These are phyloP conservation scores for Geotrupes spiniger DNA, from an alignment of 2,888 invertebrate species.

Conservation along the genomic window DNA sequence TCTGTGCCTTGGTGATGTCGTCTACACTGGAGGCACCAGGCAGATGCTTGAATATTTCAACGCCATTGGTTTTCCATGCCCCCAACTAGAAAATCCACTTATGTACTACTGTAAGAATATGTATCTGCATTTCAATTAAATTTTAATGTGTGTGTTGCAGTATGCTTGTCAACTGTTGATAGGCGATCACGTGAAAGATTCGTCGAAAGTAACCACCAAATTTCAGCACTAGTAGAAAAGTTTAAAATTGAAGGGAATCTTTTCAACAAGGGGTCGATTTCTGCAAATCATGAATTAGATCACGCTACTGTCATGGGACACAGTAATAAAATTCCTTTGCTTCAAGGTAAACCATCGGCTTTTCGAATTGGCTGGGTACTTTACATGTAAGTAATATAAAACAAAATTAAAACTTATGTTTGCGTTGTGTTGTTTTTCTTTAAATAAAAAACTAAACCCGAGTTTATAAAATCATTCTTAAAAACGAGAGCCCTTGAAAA, in stretches of 20 bases:
- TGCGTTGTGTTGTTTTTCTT: no score
- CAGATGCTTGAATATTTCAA: conserved; percentile 94
- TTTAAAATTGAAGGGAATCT: conserved; percentile 83
- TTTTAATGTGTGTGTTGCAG: conserved; percentile 47
- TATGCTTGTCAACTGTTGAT: conserved; percentile 75
- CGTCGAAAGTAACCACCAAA: conserved; percentile 90
- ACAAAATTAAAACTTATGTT: no score
- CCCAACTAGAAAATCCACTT: conserved; percentile 94
- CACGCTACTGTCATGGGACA: conserved; percentile 54
- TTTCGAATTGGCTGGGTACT: conserved; percentile 67
- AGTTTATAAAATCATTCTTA: no score
- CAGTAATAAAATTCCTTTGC: conserved; percentile 67
- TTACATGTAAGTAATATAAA: conserved; percentile 63
- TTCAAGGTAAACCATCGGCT: conserved; percentile 71
- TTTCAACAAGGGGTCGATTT: conserved; percentile 62
- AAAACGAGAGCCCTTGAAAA: no score
- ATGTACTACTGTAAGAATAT: conserved; percentile 86
- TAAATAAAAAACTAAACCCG: no score
- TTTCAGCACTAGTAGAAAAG: conserved; percentile 85
- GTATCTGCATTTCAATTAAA: neutral
- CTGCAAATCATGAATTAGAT: conserved; percentile 54
- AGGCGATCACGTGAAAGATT: conserved; percentile 85
- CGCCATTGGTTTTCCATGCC: conserved; percentile 94
- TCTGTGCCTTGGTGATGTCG: conserved; percentile 86
- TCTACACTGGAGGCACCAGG: conserved; percentile 87